Evolutionary conservation across 2,797 vertebrate species (phyloP).

Genomic region (Neopelma chrysocephalum): DNA sequence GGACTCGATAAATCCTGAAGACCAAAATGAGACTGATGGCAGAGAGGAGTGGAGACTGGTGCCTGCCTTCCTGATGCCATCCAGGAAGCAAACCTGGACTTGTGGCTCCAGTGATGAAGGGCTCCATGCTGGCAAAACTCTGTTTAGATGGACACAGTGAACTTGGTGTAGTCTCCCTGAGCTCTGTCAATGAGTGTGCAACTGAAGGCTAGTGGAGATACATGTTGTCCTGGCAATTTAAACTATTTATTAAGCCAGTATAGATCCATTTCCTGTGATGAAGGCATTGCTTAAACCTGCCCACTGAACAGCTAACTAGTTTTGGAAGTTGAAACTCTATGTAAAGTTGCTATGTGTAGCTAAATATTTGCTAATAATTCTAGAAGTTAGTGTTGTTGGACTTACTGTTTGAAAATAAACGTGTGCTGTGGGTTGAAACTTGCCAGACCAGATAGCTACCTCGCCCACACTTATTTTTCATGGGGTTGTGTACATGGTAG

Average conservation of each 20-base stretch:
- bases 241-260: not conserved
- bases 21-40: not conserved
- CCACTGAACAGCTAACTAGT: not conserved
- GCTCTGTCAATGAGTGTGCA: not conserved
- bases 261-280: not conserved
- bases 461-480: rapidly evolving
- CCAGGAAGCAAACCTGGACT: not conserved
- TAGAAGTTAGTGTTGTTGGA: not conserved
- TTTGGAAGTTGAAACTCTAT: not conserved
- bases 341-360: not conserved
- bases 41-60: not conserved
- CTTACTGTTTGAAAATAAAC: not conserved
- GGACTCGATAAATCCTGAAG: conserved; percentile 10
- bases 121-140: not conserved
- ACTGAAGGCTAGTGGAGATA: not conserved
- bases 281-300: not conserved
- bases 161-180: not conserved
- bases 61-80: not conserved
- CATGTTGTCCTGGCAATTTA: not conserved
- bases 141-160: not conserved
- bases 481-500: not conserved
- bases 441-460: not conserved
- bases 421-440: not conserved
- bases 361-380: not conserved
- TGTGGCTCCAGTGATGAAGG: not conserved